Evolutionary conservation across 2,888 invertebrate genomes (phyloP).

Genomic region (Yponomeuta malinellus): DNA sequence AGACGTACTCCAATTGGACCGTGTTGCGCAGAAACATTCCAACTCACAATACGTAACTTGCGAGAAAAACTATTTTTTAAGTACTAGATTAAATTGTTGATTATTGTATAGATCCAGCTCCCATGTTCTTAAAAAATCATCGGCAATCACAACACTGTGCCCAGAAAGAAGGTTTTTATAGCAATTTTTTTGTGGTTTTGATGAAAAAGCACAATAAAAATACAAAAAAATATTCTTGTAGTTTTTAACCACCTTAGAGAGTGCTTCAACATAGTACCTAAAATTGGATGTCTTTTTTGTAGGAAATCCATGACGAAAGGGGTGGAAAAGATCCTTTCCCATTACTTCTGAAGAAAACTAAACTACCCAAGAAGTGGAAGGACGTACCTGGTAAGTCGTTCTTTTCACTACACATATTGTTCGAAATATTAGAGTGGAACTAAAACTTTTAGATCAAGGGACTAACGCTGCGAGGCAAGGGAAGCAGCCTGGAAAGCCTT

Average conservation of each 20-base stretch:
- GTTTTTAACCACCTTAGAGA: too few relatives aligned
- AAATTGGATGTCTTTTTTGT: conserved; percentile 23
- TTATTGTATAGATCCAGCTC: too few relatives aligned
- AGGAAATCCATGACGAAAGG: conserved; percentile 81
- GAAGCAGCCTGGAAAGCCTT: not conserved
- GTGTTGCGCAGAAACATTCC: conserved; percentile 13
- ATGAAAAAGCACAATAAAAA: too few relatives aligned
- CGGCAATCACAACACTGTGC: too few relatives aligned
- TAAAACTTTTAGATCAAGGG: not conserved
- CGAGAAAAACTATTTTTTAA: too few relatives aligned
- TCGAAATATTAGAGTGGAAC: not conserved
- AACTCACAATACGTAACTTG: too few relatives aligned
- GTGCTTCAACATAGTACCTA: conserved; percentile 16
- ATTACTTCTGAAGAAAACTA: conserved; percentile 82
- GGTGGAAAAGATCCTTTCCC: conserved; percentile 87
- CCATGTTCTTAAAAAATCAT: too few relatives aligned
- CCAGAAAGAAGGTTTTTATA: too few relatives aligned
- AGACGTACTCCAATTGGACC: conserved; percentile 31
- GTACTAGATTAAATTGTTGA: too few relatives aligned
- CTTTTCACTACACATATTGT: not conserved
- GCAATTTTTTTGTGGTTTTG: too few relatives aligned
- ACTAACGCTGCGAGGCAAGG: not conserved
- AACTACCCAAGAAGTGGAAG: conserved; percentile 84
- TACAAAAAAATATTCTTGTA: too few relatives aligned
- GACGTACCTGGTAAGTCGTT: conserved; percentile 66